Evolutionary conservation across 2,113 vertebrate genomes (phyloP).

Genomic region (Gopherus evgoodei): DNA sequence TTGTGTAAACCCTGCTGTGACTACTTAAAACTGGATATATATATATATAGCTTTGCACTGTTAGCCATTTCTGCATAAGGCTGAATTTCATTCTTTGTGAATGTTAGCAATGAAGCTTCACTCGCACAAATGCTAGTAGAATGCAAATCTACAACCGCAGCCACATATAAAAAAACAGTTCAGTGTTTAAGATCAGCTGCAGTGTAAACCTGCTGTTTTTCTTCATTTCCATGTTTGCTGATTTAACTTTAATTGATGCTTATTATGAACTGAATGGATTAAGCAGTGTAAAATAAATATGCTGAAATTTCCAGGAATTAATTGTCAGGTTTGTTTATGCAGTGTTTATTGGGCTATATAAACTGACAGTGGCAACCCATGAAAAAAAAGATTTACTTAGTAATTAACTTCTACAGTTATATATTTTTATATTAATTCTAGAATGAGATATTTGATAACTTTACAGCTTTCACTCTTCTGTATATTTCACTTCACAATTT

Average conservation of each 20-base stretch:
- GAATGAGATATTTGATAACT: neutral
- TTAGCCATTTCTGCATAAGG: neutral
- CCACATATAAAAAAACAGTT: neutral
- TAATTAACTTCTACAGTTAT: neutral
- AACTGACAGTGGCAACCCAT: neutral
- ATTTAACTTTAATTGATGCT: conserved; percentile 36
- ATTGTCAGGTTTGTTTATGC: neutral
- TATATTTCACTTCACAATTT: neutral
- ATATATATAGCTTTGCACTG: neutral
- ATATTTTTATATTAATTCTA: conserved; percentile 19
- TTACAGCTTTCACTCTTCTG: neutral
- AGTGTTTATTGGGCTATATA: neutral
- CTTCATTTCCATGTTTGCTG: neutral
- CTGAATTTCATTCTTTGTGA: neutral
- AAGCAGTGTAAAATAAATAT: neutral
- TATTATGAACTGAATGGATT: conserved; percentile 25
- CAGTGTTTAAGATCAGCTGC: neutral
- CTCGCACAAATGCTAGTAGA: neutral
- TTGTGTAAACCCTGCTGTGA: neutral
- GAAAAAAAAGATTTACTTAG: conserved; percentile 2
- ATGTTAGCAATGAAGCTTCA: neutral
- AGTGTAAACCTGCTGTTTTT: neutral
- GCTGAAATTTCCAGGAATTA: neutral
- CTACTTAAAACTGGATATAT: neutral
- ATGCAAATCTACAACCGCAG: neutral